Conservation (phyloP, 2,888 invertebrate genomes). For the Hesperia comma region DNA sequence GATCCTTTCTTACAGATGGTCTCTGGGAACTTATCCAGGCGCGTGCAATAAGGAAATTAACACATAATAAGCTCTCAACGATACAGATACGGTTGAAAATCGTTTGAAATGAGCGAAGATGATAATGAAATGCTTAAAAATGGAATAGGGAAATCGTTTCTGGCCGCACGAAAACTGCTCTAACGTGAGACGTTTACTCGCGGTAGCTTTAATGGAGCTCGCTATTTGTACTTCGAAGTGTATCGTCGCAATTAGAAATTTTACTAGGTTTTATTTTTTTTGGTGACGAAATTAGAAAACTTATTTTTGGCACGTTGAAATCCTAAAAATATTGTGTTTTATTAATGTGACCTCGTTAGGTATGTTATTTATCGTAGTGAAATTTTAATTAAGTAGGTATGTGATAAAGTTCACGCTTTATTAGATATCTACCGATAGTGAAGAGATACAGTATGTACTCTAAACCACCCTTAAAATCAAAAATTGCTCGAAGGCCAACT, state of each 20-base stretch:
- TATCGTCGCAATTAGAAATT: slow-evolving; percentile 37
- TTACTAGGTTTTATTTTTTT: too few relatives aligned
- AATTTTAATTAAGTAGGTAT: too few relatives aligned
- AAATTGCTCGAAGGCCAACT: too few relatives aligned
- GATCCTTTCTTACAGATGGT: slow-evolving; percentile 50
- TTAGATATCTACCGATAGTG: too few relatives aligned
- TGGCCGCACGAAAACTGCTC: slow-evolving; percentile 69
- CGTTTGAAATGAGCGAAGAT: slow-evolving; percentile 3
- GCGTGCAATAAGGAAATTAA: slow-evolving; percentile 74
- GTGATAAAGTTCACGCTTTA: too few relatives aligned
- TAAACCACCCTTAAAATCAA: too few relatives aligned
- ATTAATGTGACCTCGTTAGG: too few relatives aligned
- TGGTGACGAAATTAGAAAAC: too few relatives aligned
- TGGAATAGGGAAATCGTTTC: slow-evolving; percentile 66
- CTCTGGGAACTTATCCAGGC: slow-evolving; percentile 70
- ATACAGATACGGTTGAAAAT: slow-evolving; percentile 12
- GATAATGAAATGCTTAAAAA: slow-evolving; percentile 20
- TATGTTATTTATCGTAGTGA: too few relatives aligned
- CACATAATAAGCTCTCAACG: not conserved
- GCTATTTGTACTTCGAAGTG: slow-evolving; percentile 45
- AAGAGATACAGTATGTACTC: too few relatives aligned
- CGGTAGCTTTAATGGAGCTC: slow-evolving; percentile 65
- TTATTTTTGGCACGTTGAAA: too few relatives aligned
- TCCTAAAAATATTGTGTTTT: too few relatives aligned
- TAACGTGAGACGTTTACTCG: slow-evolving; percentile 61